Evolutionary conservation across 2,113 vertebrate genomes (phyloP), one percentile per base, ranked within the genome.

Genomic region (Maylandia zebra): DNA sequence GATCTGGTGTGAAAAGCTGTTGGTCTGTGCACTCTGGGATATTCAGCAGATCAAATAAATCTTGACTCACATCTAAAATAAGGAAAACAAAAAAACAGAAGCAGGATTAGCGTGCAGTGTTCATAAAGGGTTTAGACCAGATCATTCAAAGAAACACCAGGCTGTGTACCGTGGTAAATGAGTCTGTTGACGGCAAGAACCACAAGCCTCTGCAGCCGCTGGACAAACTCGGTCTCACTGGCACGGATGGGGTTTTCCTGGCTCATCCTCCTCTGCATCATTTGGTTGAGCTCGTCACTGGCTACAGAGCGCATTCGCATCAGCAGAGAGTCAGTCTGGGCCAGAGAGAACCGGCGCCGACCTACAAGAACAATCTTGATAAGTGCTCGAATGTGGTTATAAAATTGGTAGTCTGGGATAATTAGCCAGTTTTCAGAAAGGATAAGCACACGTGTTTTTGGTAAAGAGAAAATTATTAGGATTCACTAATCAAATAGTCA

Each of bases 181-280:
- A 99, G 96, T 85, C 98, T 97, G 96, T 99, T 99, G 84, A 99
- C 97, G 1, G 98, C 97, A 57, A 99, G 92, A 76, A 99, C 95
- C 48, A 97, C 96, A 9, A 99, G 96, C 83, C 97, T 97, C 96
- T 99, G 99, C 82, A 99, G 95, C 30, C 99, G 95, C 83, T 99
- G 99, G 1, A 97, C 94, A 30, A 99, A 97, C 91, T 99, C 99
- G 0, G 97, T 89, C 86, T 99, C 98, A 4, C 96, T 97, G 30
- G 98, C 98, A 83, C 97, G 96, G 64, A 97, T 91, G 1, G 98
- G 97, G 94, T 97, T 98, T 94, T 99, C 99, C 91, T 98, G 98
- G 94, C 98, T 99, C 98, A 99, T 98, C 87, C 98, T 96, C 50
- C 97, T 95, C 81, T 99, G 98, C 97, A 99, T 98, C 98, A 99